A percentile compares a stretch with the other conserved stretches of the same genome.
Conservation (phyloP, 23 tunicate genomes). For the Styela clava region DNA sequence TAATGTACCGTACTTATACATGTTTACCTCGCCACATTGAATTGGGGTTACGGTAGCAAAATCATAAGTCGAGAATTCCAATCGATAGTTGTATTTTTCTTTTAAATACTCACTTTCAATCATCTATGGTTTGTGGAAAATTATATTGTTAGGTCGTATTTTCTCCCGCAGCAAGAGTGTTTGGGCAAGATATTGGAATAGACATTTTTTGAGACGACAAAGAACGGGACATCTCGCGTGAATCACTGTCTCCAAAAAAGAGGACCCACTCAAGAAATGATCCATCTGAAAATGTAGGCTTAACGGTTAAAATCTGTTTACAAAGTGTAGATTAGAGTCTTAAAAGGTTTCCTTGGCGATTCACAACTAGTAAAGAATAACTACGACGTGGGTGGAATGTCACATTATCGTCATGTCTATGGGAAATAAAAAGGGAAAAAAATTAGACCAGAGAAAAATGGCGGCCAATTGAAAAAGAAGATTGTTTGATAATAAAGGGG, state of each 20-base stretch:
- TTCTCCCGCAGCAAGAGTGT: no score
- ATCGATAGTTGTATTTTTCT: no score
- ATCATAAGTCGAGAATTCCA: neutral
- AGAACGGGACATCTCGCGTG: no score
- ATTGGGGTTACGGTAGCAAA: neutral
- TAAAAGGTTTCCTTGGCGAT: slow-evolving; percentile 1
- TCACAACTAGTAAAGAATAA: neutral
- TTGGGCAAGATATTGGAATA: no score
- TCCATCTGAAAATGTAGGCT: slow-evolving; percentile 32
- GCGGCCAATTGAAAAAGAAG: no score
- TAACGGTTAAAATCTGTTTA: slow-evolving; percentile 25
- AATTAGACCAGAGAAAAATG: neutral
- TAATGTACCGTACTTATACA: neutral
- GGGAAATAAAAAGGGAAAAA: neutral
- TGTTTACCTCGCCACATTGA: neutral
- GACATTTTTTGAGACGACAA: no score
- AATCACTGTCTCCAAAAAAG: neutral
- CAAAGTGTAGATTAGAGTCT: slow-evolving; percentile 22
- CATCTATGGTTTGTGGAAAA: neutral
- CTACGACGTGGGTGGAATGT: neutral
- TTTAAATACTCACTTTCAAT: neutral
- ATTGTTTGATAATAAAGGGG: no score
- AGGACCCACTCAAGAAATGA: slow-evolving; percentile 19
- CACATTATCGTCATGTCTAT: neutral
- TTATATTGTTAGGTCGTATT: no score